Percentiles rank a stretch among this genome's conserved stretches.
These are phyloP conservation scores for Eulemur rufifrons DNA, from an alignment of 2,113 vertebrate genomes.

Conservation along the genomic window DNA sequence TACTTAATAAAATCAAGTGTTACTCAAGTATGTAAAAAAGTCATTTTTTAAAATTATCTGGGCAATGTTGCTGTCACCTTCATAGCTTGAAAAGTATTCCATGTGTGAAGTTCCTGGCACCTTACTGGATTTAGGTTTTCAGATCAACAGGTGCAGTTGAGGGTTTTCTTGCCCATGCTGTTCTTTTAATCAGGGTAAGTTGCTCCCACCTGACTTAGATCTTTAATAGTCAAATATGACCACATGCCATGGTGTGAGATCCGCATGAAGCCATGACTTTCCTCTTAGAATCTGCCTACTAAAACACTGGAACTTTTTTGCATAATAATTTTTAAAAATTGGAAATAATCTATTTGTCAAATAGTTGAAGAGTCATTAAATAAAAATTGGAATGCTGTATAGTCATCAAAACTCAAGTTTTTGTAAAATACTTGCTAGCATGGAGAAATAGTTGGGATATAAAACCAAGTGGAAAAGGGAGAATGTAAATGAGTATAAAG, in stretches of 20 bases:
- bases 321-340: neutral
- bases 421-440: neutral
- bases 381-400: neutral
- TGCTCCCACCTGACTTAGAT: neutral
- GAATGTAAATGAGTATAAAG: neutral
- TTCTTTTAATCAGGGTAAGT: neutral
- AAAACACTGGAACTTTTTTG: neutral
- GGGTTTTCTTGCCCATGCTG: neutral
- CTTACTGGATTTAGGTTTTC: neutral
- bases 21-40: neutral
- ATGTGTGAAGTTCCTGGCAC: neutral
- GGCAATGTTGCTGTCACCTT: neutral
- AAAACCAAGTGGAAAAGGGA: neutral
- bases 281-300: neutral
- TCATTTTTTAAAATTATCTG: neutral
- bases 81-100: neutral
- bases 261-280: neutral
- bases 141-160: neutral
- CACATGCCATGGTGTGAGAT: neutral
- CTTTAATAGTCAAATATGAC: neutral
- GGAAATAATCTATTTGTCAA: neutral
- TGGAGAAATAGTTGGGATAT: neutral
- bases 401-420: neutral
- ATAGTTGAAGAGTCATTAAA: neutral
- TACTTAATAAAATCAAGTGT: conserved; percentile 30